Base-by-base conservation (phyloP, 2,113 vertebrate genomes). In the Antidorcas marsupialis region DNA sequence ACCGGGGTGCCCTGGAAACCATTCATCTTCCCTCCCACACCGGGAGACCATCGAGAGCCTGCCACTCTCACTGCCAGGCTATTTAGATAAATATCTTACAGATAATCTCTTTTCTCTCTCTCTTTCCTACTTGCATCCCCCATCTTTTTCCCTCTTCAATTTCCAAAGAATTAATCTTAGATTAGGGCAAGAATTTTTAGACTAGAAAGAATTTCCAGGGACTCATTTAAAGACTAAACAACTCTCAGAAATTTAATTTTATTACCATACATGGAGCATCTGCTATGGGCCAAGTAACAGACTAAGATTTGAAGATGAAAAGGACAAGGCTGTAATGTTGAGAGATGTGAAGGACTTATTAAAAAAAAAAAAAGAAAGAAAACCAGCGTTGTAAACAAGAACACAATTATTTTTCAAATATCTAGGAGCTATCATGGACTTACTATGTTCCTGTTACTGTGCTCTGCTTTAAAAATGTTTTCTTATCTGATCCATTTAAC, bases 101-200 rank as follows among this genome's bases (percentile, higher is more conserved):
- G 36, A 93, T 88, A 23, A 94, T 83, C 43, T 25, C 87, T 89
- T 87, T 55, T 2, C 10, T 60, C 64, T 17, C 59, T 60, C 57
- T 59, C 53, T 86, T 97, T 74, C 88, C 78, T 81, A 7, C 62
- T 81, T 67, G 17, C 5, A 67, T 6, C 12, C 3, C 27, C 5
- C 39, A 64, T 36, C 57, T 60, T 94, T 76, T 84, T 30, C 23
- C 33, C 9, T 89, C 53, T 93, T 55, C 36, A 89, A 74, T 95
- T 98, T 86, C 91, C 81, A 91, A 97, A 28, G 78, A 97, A 89
- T 97, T 97, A 93, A 59, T 97, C 83, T 95, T 74, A 97, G 91
- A 97, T 94, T 94, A 96, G 28, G 7, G 45, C 4, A 84, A 89
- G 55, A 57, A 53, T 78, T 92, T 97, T 93, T 52, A 92, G 62